These are phyloP conservation scores for Dyspetes luteomarginatus DNA, from an alignment of 2,888 invertebrate species.

Conservation along the genomic window DNA sequence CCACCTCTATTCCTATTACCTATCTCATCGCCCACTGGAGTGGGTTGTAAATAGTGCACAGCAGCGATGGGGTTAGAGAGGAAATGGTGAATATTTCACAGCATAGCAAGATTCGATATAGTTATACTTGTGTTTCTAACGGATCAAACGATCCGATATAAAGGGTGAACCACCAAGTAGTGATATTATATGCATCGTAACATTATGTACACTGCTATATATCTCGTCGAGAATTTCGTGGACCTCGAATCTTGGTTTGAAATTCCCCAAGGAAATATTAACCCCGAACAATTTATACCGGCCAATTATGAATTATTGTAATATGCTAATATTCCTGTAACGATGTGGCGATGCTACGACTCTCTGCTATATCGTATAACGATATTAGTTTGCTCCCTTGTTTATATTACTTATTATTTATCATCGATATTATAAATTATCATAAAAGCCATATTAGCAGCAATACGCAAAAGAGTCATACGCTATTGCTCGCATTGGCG, in stretches of 20 bases:
- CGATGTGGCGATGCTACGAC: background rate
- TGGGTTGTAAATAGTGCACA: slow-evolving; percentile 61
- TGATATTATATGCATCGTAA: slow-evolving; percentile 51
- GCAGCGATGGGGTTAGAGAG: slow-evolving; percentile 4
- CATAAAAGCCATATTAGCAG: slow-evolving; percentile 8
- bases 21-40: slow-evolving; percentile 51
- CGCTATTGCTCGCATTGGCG: background rate
- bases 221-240: background rate
- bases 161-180: slow-evolving; percentile 49
- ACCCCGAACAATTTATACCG: slow-evolving; percentile 57
- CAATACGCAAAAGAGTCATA: slow-evolving; percentile 16
- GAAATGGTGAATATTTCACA: slow-evolving; percentile 50
- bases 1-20: slow-evolving; percentile 53
- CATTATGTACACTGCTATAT: slow-evolving; percentile 26
- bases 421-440: slow-evolving; percentile 48
- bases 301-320: slow-evolving; percentile 60
- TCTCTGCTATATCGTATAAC: slow-evolving; percentile 2
- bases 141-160: slow-evolving; percentile 62
- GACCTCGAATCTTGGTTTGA: background rate
- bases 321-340: slow-evolving; percentile 18
- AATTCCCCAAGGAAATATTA: slow-evolving; percentile 61
- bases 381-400: slow-evolving; percentile 2
- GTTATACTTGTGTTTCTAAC: slow-evolving; percentile 25
- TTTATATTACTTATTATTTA: slow-evolving; percentile 24
- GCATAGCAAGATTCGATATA: slow-evolving; percentile 45